Percentiles rank a stretch among this genome's conserved stretches.
Conservation (phyloP, 2,113 vertebrate species). For the Dicrurus megarhynchus region DNA sequence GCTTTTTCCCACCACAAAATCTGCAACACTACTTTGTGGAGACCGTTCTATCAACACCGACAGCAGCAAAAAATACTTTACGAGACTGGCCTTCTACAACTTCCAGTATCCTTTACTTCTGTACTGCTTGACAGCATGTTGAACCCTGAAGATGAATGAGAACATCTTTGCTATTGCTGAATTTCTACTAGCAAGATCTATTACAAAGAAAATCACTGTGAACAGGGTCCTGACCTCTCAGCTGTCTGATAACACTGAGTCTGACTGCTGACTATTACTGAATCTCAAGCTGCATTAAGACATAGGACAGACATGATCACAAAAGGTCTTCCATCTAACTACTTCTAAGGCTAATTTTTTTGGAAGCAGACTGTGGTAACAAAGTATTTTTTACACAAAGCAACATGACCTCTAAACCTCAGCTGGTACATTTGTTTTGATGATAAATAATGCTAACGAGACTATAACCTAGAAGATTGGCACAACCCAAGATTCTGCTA, state of each 20-base stretch:
- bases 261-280: not conserved
- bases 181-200: not conserved
- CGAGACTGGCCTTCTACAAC: not conserved
- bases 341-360: not conserved
- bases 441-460: not conserved
- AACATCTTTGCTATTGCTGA: not conserved
- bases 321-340: not conserved
- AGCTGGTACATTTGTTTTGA: not conserved
- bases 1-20: not conserved
- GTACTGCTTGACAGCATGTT: not conserved
- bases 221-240: not conserved
- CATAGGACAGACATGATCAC: not conserved
- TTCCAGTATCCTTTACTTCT: not conserved
- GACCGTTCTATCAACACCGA: not conserved
- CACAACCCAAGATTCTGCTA: not conserved
- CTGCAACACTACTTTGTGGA: not conserved
- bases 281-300: not conserved
- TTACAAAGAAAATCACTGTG: not conserved
- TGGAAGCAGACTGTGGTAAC: not conserved
- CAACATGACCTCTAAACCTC: not conserved
- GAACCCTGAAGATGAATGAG: not conserved
- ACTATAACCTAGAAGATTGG: not conserved
- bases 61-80: not conserved
- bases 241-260: not conserved
- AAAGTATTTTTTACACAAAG: not conserved